These are phyloP conservation scores for Eleutherodactylus coqui DNA, from an alignment of 2,797 vertebrate genomes.

Conservation along the genomic window DNA sequence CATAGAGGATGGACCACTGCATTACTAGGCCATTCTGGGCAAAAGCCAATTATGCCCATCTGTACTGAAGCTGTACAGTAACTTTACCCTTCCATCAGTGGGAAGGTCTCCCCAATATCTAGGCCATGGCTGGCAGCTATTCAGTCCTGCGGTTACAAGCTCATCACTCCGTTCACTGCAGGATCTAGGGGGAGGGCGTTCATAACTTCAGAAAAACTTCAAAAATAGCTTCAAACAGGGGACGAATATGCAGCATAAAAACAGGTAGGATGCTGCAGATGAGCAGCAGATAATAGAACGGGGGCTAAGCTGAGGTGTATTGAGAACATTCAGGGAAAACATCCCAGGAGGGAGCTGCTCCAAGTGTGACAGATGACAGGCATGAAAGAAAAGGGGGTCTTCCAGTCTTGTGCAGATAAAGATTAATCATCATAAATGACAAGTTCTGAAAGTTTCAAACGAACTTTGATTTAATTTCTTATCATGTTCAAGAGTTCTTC, in stretches of 20 bases:
- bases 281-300: no score
- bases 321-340: no score
- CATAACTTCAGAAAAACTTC: not conserved
- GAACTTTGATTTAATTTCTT: no score
- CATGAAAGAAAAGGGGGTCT: no score
- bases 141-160: not conserved
- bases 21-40: not conserved
- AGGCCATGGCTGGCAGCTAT: not conserved
- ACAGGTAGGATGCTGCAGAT: no score
- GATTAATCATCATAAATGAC: no score
- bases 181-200: not conserved
- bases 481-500: not conserved
- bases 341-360: no score
- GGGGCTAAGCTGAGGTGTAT: no score
- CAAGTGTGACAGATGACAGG: no score
- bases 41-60: no score
- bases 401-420: not conserved
- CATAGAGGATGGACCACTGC: not conserved
- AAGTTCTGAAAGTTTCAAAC: no score
- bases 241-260: not conserved
- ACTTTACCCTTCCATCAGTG: no score
- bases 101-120: not conserved
- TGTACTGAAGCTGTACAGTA: not conserved
- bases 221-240: constrained; percentile 18
- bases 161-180: not conserved